A percentile compares a stretch with the other conserved stretches of the same genome.
Evolutionary conservation across 2,113 vertebrate genomes (phyloP).

Genomic region (Passer montanus): DNA sequence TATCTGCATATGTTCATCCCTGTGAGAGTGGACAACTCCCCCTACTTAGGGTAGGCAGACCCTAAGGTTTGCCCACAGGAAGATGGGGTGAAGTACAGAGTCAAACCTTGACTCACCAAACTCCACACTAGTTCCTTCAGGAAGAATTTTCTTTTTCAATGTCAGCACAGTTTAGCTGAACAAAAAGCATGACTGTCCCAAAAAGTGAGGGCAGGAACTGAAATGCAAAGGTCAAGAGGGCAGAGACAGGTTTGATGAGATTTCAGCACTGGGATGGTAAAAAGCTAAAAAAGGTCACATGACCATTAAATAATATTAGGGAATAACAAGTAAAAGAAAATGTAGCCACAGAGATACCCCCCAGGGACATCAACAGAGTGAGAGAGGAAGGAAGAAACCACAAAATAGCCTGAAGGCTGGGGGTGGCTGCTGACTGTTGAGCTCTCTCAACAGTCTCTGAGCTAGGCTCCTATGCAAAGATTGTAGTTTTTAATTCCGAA

Average conservation of each 20-base stretch:
- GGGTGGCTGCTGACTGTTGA: background rate
- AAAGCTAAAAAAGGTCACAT: background rate
- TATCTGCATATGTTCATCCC: background rate
- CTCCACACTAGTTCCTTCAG: background rate
- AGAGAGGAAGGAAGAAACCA: constrained; percentile 14
- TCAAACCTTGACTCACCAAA: background rate
- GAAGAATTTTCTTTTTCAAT: background rate
- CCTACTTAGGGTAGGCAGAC: fast-evolving
- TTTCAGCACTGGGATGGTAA: background rate
- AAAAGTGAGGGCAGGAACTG: background rate
- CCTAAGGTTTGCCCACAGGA: background rate
- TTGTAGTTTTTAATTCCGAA: background rate
- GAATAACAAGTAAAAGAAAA: background rate
- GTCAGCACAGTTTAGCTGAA: background rate
- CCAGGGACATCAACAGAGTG: background rate
- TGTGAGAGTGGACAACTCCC: background rate
- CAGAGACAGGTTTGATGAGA: background rate
- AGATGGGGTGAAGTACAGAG: background rate
- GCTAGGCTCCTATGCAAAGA: background rate
- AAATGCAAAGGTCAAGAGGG: background rate
- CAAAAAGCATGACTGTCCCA: background rate
- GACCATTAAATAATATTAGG: background rate
- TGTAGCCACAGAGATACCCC: background rate
- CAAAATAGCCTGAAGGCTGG: background rate
- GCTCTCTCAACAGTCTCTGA: background rate